phyloP scores from a whole-genome alignment of 2,113 vertebrate genomes.

The Xiphophorus couchianus region DNA sequence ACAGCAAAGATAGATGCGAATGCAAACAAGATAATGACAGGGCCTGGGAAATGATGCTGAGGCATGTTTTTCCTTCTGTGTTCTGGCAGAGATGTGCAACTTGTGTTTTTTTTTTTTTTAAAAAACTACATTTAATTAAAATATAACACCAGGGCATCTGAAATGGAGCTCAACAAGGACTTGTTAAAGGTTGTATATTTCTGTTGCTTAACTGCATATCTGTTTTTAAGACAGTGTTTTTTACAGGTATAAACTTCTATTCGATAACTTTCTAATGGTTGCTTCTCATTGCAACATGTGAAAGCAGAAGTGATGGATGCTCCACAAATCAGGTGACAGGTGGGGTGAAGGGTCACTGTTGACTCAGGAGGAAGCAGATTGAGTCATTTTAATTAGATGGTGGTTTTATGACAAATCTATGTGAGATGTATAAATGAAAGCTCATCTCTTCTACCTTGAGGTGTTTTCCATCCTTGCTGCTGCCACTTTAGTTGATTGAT shows the following conservation, averaged over 20 bases:
- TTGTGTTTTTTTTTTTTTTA: neutral
- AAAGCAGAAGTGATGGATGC: slow-evolving; percentile 21
- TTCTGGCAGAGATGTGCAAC: slow-evolving; percentile 14
- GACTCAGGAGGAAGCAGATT: slow-evolving; percentile 60
- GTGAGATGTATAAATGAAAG: slow-evolving; percentile 34
- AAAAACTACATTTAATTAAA: slow-evolving; percentile 18
- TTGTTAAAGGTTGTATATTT: slow-evolving; percentile 9
- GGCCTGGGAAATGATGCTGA: slow-evolving; percentile 13
- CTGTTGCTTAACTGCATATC: neutral
- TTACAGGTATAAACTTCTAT: neutral
- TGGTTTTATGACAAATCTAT: slow-evolving; percentile 49
- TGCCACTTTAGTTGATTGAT: slow-evolving; percentile 66
- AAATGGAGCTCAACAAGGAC: neutral
- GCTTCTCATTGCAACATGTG: neutral
- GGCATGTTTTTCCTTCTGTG: neutral
- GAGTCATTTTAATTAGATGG: slow-evolving; percentile 61
- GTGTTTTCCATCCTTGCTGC: slow-evolving; percentile 29
- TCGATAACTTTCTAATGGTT: neutral
- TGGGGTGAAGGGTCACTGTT: slow-evolving; percentile 53
- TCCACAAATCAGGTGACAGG: slow-evolving; percentile 30
- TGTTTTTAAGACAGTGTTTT: neutral
- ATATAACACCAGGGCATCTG: neutral
- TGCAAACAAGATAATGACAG: slow-evolving; percentile 31
- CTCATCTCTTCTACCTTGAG: slow-evolving; percentile 20
- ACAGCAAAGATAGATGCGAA: slow-evolving; percentile 31